Base-by-base conservation (phyloP, 2,797 vertebrate genomes). In the Babyrousa celebensis region DNA sequence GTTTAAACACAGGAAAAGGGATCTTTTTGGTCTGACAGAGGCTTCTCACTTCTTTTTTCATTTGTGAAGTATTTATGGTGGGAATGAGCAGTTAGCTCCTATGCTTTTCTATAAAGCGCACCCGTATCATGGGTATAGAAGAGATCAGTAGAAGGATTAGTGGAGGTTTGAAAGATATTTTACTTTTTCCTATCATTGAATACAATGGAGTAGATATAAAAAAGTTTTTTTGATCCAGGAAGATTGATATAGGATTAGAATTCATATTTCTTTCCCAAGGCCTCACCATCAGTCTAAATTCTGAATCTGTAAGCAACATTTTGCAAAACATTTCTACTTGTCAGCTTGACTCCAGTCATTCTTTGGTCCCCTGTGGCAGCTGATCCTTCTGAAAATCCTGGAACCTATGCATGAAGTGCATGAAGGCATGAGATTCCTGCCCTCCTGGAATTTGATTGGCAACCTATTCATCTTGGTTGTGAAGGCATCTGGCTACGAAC, bases 161-260 rank as follows among this genome's bases (percentile, higher is more conserved):
- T 54, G 12, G 40, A 79, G 91, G 77, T 96, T 68, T 89, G 93
- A 77, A 97, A 92, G 25, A 20, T 27, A 71, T 95, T 95, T 94
- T 82, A 29, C 25, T 95, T 95, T 92, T 90, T 3, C 62, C 52
- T 40, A 94, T 40, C 3, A 12, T 6, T 68, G 68, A 96, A 90
- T 87, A 97, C n/a, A 68, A 48, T 52, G 67, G 95, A 97, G 80
- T 10, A 96, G 21, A 70, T 82, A 91, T 25, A 94, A 90, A 85
- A 71, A 85, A 12, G 36, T 36, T 80, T 43, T 63, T 89, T 65
- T 92, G 87, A 96, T 54, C 70, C 17, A 86, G 17, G 91, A 97
- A 85, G 71, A 96, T n/a, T 86, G 62, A 97, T 84, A 82, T 18
- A 29, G 52, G 56, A 89, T 97, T 95, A 88, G 21, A 96, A 96